Evolutionary conservation across 2,113 vertebrate genomes (phyloP).

Genomic region (Hemicordylus capensis): DNA sequence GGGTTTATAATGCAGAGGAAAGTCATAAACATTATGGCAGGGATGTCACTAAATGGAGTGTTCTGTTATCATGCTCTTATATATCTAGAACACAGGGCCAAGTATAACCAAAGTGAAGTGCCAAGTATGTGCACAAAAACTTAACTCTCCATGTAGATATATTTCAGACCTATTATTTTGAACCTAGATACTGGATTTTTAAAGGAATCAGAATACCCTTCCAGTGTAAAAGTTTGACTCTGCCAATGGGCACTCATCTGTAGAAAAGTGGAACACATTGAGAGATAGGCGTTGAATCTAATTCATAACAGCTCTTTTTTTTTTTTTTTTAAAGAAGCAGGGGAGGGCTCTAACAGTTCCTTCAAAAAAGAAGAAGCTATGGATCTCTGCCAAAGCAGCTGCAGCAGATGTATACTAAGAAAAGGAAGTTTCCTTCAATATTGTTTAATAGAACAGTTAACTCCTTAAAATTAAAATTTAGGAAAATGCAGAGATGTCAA

Average conservation of each 20-base stretch:
- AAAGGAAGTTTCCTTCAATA: slow-evolving; percentile 34
- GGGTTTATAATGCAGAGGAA: not conserved
- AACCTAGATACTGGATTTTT: not conserved
- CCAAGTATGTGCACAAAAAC: not conserved
- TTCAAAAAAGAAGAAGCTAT: slow-evolving; percentile 22
- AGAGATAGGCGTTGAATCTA: slow-evolving; percentile 2
- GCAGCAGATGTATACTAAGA: slow-evolving; percentile 26
- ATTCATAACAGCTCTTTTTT: not conserved
- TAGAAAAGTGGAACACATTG: not conserved
- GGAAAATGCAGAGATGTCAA: slow-evolving; percentile 22
- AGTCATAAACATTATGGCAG: not conserved
- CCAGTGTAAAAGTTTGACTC: not conserved
- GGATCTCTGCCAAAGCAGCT: slow-evolving; percentile 27
- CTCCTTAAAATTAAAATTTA: slow-evolving; percentile 25
- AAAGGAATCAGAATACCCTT: not conserved
- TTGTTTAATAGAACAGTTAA: slow-evolving; percentile 34
- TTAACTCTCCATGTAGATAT: not conserved
- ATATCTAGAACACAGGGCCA: not conserved
- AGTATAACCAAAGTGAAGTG: not conserved
- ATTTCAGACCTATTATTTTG: not conserved
- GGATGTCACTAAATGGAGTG: not conserved
- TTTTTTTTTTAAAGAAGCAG: not conserved
- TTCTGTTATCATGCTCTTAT: not conserved
- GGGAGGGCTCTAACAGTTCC: not conserved
- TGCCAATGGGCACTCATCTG: not conserved